A percentile compares a stretch with the other conserved stretches of the same genome.
These are phyloP conservation scores for Odontesthes bonariensis DNA, from an alignment of 2,113 vertebrate species.

Conservation along the genomic window DNA sequence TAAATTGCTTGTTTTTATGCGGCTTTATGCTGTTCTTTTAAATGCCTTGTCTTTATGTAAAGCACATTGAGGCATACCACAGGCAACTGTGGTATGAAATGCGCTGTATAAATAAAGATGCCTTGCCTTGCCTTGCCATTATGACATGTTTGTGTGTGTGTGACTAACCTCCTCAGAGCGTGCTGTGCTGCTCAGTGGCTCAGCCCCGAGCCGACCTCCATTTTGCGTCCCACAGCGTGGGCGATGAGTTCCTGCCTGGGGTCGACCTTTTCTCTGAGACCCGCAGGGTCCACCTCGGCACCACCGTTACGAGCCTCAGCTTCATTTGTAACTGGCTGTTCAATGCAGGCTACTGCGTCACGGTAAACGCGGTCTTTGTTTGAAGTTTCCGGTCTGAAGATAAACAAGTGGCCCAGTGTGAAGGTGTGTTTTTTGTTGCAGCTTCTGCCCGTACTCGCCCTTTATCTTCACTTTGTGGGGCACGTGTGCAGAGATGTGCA, in stretches of 20 bases:
- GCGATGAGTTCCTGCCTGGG: constrained; percentile 87
- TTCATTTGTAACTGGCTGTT: constrained; percentile 91
- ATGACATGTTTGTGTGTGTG: constrained; percentile 8
- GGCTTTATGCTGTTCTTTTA: too few relatives aligned
- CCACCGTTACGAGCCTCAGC: constrained; percentile 85
- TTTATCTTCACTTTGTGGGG: constrained; percentile 89
- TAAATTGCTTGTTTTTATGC: too few relatives aligned
- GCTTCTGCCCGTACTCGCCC: constrained; percentile 88
- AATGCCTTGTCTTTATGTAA: too few relatives aligned
- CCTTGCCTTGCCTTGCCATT: too few relatives aligned
- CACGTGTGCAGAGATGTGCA: constrained; percentile 86
- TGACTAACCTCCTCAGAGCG: constrained; percentile 78
- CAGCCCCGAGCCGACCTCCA: constrained; percentile 86
- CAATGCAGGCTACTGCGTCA: constrained; percentile 84
- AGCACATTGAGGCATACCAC: too few relatives aligned
- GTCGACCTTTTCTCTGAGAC: constrained; percentile 90
- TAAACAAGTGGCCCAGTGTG: not conserved
- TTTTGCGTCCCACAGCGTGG: constrained; percentile 85
- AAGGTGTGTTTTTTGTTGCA: constrained; percentile 73
- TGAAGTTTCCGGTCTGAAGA: not conserved
- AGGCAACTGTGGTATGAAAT: too few relatives aligned
- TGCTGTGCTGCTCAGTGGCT: constrained; percentile 87
- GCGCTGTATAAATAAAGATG: too few relatives aligned
- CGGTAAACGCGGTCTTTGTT: constrained; percentile 71
- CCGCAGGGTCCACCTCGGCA: constrained; percentile 82